Conservation (phyloP, 2,113 vertebrate species). For the Calyptommatus sinebrachiatus region DNA sequence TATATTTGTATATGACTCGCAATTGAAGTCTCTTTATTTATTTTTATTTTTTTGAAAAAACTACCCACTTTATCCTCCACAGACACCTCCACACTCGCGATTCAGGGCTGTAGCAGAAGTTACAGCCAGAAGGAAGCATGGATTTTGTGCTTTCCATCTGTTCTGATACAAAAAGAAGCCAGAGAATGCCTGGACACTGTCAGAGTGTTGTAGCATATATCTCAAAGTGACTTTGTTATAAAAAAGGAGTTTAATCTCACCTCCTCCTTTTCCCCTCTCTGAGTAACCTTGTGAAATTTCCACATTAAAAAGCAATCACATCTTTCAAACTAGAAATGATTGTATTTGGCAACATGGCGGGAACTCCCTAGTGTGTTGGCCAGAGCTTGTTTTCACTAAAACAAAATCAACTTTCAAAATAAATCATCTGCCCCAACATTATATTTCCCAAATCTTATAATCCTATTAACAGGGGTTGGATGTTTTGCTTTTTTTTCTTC, state of each 20-base stretch:
- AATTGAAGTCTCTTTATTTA: slow-evolving; percentile 54
- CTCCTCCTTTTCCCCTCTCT: slow-evolving; percentile 45
- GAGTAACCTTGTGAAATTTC: slow-evolving; percentile 74
- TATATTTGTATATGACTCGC: slow-evolving; percentile 34
- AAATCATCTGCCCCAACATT: slow-evolving; percentile 75
- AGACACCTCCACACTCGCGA: not conserved
- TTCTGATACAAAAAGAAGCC: slow-evolving; percentile 56
- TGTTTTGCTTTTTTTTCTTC: not conserved
- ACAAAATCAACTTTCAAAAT: slow-evolving; percentile 81
- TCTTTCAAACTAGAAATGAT: slow-evolving; percentile 77
- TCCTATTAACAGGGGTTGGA: slow-evolving; percentile 73
- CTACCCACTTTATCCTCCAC: slow-evolving; percentile 50
- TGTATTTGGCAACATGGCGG: slow-evolving; percentile 75
- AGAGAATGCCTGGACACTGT: slow-evolving; percentile 79
- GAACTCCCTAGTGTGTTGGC: slow-evolving; percentile 69
- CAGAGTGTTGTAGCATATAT: slow-evolving; percentile 68
- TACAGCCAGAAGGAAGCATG: slow-evolving; percentile 59
- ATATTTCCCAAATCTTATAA: slow-evolving; percentile 76
- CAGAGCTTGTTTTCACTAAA: slow-evolving; percentile 76
- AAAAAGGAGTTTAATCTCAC: slow-evolving; percentile 70
- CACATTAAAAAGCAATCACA: slow-evolving; percentile 76
- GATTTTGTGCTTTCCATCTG: slow-evolving; percentile 67
- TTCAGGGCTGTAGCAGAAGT: slow-evolving; percentile 61
- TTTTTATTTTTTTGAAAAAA: slow-evolving; percentile 63
- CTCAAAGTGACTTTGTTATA: slow-evolving; percentile 74